A percentile compares a stretch with the other conserved stretches of the same genome.
phyloP scores from a whole-genome alignment of 1,140 invertebrate genomes.

The Acarapis woodi region DNA sequence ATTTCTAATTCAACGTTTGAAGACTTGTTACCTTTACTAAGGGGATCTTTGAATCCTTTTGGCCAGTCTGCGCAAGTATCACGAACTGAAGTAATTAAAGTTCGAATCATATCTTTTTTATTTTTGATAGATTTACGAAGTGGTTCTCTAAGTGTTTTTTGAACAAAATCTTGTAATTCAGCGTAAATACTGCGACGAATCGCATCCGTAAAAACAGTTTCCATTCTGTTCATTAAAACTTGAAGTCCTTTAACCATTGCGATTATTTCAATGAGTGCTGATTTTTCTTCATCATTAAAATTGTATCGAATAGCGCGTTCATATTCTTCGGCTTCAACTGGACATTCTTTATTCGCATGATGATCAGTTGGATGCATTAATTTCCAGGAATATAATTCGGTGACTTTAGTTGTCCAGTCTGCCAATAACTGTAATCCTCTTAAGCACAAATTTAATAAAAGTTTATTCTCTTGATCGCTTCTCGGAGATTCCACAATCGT shows the following conservation, averaged over 20 bases:
- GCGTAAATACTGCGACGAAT: conserved; percentile 81
- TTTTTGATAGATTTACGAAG: conserved; percentile 88
- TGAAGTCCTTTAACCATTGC: conserved; percentile 98
- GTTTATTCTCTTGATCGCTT: conserved; percentile 68
- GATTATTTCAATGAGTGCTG: conserved; percentile 89
- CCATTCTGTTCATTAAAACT: conserved; percentile 85
- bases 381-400: conserved; percentile 95
- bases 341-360: conserved; percentile 80
- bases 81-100: conserved; percentile 70
- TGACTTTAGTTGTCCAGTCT: conserved; percentile 87
- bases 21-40: conserved; percentile 63
- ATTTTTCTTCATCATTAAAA: conserved; percentile 89
- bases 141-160: conserved; percentile 60
- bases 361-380: conserved; percentile 89
- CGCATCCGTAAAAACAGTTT: conserved; percentile 85
- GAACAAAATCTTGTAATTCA: conserved; percentile 91
- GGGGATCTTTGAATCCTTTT: conserved; percentile 70
- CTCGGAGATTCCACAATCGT: conserved; percentile 65
- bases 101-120: conserved; percentile 81
- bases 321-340: conserved; percentile 92
- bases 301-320: conserved; percentile 94
- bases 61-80: conserved; percentile 93
- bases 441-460: conserved; percentile 65
- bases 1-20: conserved; percentile 32
- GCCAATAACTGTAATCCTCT: conserved; percentile 72